Evolutionary conservation across 2,797 vertebrate genomes (phyloP).

Genomic region (Manis crassicaudata): DNA sequence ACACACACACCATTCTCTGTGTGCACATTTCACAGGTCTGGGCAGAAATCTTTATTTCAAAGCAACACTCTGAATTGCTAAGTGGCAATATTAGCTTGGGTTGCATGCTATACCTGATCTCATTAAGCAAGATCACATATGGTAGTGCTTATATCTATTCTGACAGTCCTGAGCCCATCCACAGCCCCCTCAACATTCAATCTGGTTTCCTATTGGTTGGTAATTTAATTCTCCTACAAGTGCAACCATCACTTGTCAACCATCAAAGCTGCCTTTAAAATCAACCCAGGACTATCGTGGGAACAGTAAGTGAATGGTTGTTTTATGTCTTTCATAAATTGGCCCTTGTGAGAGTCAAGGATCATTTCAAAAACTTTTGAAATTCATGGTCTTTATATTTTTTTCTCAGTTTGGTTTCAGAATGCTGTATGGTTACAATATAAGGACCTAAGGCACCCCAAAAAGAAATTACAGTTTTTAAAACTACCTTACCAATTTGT

Average conservation of each 20-base stretch:
- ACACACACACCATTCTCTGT: neutral
- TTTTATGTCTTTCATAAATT: constrained; percentile 24
- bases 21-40: neutral
- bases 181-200: constrained; percentile 12
- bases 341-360: neutral
- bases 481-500: neutral
- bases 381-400: constrained; percentile 11
- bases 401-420: neutral
- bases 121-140: neutral
- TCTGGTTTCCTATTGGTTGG: constrained; percentile 19
- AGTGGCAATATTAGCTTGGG: neutral
- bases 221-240: constrained; percentile 43
- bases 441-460: neutral
- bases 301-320: neutral
- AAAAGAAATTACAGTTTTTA: neutral
- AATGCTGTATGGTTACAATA: neutral
- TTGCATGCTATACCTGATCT: neutral
- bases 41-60: constrained; percentile 14
- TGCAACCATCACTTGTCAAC: neutral
- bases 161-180: neutral
- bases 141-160: neutral
- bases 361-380: constrained; percentile 22
- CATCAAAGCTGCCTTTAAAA: constrained; percentile 43
- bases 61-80: constrained; percentile 31
- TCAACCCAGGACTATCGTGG: neutral